Evolutionary conservation across 2,113 vertebrate species (phyloP).

Genomic region (Patagioenas fasciata): DNA sequence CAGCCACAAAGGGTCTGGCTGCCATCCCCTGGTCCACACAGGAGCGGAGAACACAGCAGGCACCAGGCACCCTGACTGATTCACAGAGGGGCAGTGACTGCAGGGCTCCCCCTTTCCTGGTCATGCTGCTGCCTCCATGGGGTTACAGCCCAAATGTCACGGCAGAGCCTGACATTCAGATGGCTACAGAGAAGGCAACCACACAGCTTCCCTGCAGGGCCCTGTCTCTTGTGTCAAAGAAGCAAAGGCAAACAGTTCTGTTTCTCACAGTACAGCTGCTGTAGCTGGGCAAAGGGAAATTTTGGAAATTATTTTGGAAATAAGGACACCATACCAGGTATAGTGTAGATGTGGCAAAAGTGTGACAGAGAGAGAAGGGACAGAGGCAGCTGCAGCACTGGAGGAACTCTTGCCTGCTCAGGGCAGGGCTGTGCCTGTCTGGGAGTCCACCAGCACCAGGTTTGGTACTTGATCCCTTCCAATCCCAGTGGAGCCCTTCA

Average conservation of each 20-base stretch:
- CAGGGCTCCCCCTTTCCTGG: neutral
- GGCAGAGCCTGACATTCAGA: neutral
- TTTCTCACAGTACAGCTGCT: neutral
- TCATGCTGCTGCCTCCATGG: neutral
- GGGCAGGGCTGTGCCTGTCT: neutral
- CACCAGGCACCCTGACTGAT: neutral
- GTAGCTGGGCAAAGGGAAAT: neutral
- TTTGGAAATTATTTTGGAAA: too few relatives aligned
- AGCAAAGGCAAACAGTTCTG: neutral
- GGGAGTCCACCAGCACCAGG: rapidly evolving
- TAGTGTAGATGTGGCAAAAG: neutral
- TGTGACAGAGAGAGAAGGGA: neutral
- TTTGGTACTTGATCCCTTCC: neutral
- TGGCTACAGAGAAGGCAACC: neutral
- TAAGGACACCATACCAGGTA: neutral
- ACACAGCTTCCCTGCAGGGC: neutral
- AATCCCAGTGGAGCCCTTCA: neutral
- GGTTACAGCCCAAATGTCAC: neutral
- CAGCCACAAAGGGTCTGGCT: neutral
- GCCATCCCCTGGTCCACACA: rapidly evolving
- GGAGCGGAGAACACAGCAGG: neutral
- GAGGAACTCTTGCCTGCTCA: neutral
- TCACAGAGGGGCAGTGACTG: neutral
- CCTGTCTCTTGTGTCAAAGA: neutral
- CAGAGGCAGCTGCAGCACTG: neutral